These are phyloP conservation scores for Zaprionus kolodkinae DNA, from an alignment of 1,140 invertebrate genomes.

Conservation along the genomic window DNA sequence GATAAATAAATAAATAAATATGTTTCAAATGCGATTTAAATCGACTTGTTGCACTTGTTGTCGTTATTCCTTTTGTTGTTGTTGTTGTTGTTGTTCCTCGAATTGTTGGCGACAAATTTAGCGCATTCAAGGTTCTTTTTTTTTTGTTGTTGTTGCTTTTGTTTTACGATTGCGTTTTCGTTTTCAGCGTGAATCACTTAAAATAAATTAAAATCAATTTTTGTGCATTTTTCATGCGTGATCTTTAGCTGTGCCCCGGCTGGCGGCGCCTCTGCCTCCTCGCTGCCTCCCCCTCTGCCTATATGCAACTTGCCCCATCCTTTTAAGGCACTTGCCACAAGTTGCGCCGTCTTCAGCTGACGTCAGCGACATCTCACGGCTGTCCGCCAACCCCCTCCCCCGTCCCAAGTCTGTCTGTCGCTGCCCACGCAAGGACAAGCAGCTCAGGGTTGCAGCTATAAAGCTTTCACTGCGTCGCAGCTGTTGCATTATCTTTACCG, in stretches of 20 bases:
- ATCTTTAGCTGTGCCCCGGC: slow-evolving; percentile 12
- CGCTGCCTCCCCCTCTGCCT: not conserved
- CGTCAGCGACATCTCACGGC: slow-evolving; percentile 45
- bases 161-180: slow-evolving; percentile 46
- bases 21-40: slow-evolving; percentile 37
- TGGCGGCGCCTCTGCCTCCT: no score
- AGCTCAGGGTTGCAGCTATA: slow-evolving; percentile 1
- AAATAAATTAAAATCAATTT: slow-evolving; percentile 80
- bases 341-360: slow-evolving; percentile 23
- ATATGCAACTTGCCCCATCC: slow-evolving; percentile 36
- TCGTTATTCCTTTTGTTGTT: slow-evolving; percentile 14
- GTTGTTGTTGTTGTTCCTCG: slow-evolving; percentile 9
- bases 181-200: slow-evolving; percentile 70
- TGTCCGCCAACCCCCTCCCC: no score
- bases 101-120: slow-evolving; percentile 65
- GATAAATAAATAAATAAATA: slow-evolving; percentile 36
- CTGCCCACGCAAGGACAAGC: slow-evolving; percentile 50
- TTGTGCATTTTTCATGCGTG: slow-evolving; percentile 60
- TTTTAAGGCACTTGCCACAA: slow-evolving; percentile 44
- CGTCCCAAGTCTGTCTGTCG: not conserved
- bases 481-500: slow-evolving; percentile 26
- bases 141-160: slow-evolving; percentile 41
- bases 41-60: slow-evolving; percentile 32
- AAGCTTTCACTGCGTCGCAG: slow-evolving; percentile 33
- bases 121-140: slow-evolving; percentile 64